These are phyloP conservation scores for Oophaga sylvatica DNA, from an alignment of 2,797 vertebrate species.

Conservation along the genomic window DNA sequence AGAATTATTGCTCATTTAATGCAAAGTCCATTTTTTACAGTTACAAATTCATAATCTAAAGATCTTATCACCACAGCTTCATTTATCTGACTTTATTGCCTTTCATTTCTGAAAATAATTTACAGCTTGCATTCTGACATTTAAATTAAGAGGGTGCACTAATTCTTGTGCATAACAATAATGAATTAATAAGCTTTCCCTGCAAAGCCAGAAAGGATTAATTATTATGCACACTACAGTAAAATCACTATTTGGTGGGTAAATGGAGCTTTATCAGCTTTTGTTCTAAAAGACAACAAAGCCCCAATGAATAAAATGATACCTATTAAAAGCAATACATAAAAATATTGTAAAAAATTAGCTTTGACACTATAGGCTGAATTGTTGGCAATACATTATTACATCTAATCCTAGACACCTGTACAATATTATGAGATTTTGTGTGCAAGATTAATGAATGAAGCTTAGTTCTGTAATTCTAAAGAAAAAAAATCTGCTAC, in stretches of 20 bases:
- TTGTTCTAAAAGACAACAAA: conserved; percentile 60
- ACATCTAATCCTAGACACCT: not conserved
- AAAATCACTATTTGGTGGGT: conserved; percentile 59
- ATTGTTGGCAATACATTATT: not conserved
- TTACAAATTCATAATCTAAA: conserved; percentile 75
- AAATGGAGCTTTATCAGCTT: conserved; percentile 55
- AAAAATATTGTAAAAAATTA: conserved; percentile 6
- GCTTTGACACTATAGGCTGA: not conserved
- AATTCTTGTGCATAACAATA: conserved; percentile 73
- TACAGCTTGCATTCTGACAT: conserved; percentile 73
- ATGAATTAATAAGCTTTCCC: conserved; percentile 72
- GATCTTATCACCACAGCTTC: conserved; percentile 69
- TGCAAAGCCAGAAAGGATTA: conserved; percentile 63
- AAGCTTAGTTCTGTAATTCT: not conserved
- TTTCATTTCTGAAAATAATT: conserved; percentile 77
- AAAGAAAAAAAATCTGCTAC: not conserved
- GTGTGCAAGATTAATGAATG: not conserved
- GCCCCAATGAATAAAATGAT: conserved; percentile 16
- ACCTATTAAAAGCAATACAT: not conserved
- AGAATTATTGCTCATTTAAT: conserved; percentile 75
- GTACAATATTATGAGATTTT: not conserved
- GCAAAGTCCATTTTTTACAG: conserved; percentile 66
- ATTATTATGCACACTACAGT: conserved; percentile 64
- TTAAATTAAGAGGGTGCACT: conserved; percentile 74
- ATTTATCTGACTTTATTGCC: conserved; percentile 79